Evolutionary conservation across 2,888 invertebrate species (phyloP).

Genomic region (Pyrgus malvae): DNA sequence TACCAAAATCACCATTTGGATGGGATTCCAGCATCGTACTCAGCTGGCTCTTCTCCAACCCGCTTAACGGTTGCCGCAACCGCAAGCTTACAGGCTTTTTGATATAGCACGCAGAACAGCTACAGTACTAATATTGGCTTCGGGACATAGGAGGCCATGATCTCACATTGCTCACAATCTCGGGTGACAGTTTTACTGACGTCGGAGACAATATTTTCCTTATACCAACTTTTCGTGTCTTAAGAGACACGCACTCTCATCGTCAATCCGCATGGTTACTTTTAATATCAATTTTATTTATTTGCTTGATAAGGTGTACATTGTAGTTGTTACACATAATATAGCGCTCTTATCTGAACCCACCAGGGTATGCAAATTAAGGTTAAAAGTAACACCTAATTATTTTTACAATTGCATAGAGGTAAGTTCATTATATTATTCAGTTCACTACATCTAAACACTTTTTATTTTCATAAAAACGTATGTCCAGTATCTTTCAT

Average conservation of each 20-base stretch:
- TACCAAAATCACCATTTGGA: background rate
- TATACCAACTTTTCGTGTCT: background rate
- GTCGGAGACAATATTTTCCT: background rate
- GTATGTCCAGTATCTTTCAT: background rate
- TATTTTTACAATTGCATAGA: too few species aligned
- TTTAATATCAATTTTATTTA: background rate
- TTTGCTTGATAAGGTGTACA: too few species aligned
- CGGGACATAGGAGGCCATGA: background rate
- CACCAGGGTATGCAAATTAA: too few species aligned
- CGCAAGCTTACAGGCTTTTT: too few species aligned
- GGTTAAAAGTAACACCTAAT: too few species aligned
- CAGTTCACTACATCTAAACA: too few species aligned
- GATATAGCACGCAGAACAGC: background rate
- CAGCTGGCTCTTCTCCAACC: background rate
- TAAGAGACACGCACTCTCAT: background rate
- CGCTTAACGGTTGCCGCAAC: background rate
- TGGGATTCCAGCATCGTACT: background rate
- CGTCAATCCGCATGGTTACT: background rate
- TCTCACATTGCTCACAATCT: background rate
- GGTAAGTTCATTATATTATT: too few species aligned
- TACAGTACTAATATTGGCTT: background rate
- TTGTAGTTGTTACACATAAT: too few species aligned
- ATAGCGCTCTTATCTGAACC: too few species aligned
- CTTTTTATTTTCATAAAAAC: too few species aligned
- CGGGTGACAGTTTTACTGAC: background rate